Conservation (phyloP, 2,113 vertebrate species). For the Aptenodytes forsteri region DNA sequence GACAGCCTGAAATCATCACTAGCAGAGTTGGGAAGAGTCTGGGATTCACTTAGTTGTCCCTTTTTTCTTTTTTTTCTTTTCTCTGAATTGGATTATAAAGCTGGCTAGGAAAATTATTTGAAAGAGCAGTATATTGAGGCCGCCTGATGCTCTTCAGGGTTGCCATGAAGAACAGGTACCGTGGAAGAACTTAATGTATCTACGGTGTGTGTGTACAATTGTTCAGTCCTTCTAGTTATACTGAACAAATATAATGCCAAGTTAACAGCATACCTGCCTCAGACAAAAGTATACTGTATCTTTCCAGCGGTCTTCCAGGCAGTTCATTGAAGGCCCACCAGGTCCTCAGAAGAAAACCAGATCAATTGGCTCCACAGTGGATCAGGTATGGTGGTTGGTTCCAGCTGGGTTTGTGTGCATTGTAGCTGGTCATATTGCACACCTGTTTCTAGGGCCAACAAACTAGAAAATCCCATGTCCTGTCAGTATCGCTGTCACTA, state of each 20-base stretch:
- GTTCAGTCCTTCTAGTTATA: fast-evolving
- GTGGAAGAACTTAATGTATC: neutral
- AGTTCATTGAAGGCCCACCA: constrained; percentile 87
- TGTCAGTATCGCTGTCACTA: neutral
- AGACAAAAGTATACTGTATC: neutral
- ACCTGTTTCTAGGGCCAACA: neutral
- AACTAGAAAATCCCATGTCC: no score
- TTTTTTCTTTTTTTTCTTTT: neutral
- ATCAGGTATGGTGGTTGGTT: constrained; percentile 72
- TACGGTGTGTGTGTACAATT: neutral
- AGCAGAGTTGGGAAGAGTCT: neutral
- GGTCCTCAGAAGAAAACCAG: constrained; percentile 85
- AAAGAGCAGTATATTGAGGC: neutral
- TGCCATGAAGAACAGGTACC: neutral
- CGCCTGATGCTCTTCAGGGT: neutral
- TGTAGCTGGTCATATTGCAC: neutral
- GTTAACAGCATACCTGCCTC: neutral
- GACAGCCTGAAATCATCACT: neutral
- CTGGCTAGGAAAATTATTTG: neutral
- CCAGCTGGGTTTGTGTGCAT: neutral
- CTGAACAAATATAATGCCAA: fast-evolving
- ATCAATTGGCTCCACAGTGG: constrained; percentile 82
- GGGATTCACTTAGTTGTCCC: neutral
- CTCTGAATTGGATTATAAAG: neutral
- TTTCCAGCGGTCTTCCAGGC: constrained; percentile 89